These are phyloP conservation scores for Neotragus pygmaeus DNA, from an alignment of 2,113 vertebrate species.

Conservation along the genomic window DNA sequence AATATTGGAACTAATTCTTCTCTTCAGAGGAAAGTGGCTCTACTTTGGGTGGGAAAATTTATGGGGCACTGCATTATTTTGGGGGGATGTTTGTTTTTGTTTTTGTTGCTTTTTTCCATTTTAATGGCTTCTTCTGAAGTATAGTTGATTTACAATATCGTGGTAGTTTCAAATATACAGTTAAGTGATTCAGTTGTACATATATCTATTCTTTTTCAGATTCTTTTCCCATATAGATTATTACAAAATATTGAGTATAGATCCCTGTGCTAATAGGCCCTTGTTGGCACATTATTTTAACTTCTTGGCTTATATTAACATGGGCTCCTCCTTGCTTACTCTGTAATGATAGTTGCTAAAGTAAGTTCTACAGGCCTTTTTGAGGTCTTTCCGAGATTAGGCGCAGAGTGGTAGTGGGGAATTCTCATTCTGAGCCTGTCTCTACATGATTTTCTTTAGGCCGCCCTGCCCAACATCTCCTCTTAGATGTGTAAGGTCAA, in stretches of 20 bases:
- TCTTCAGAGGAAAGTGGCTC: neutral
- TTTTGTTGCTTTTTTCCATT: neutral
- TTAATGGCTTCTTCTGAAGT: neutral
- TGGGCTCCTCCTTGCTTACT: neutral
- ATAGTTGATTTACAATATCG: neutral
- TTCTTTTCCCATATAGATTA: neutral
- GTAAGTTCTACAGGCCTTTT: neutral
- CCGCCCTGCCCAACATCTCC: neutral
- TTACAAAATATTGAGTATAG: neutral
- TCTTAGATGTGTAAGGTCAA: neutral
- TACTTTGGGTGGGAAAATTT: neutral
- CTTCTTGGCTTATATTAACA: neutral
- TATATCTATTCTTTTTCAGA: neutral
- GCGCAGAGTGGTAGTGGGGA: no score
- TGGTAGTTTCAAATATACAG: neutral
- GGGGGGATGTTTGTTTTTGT: neutral
- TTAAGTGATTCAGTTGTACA: neutral
- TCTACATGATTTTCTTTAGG: neutral
- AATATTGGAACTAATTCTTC: neutral
- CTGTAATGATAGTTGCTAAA: neutral
- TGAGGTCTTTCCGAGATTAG: neutral
- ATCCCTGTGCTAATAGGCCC: neutral
- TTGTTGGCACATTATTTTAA: neutral
- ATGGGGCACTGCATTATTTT: neutral
- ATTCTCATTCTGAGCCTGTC: neutral